Base-by-base conservation (phyloP, 2,888 invertebrate species). In the Ennomos erosarius region DNA sequence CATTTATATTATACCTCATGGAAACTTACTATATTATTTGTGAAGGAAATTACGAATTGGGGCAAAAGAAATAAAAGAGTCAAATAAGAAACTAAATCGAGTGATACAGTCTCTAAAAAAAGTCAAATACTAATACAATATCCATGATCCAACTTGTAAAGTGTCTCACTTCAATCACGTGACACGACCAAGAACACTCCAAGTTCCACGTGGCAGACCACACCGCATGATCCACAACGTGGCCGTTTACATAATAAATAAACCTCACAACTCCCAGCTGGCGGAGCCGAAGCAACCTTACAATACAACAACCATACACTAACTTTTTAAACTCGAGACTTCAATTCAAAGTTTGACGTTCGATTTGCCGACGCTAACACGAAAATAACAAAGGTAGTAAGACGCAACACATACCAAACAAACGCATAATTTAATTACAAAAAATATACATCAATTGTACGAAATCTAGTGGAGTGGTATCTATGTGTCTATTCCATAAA, bases 241-340 rank as follows among this genome's bases (percentile, higher is more conserved):
- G 81, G 75, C 60, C 36, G 49, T 69, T 87, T 87, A 85, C 74
- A 75, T 80, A 84, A 75, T 80, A 84, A 86, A 77, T 43, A 26
- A 26, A 26, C 26, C 26, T 26, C 26, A 26, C 26, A 26, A 26
- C 26, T 26, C 26, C 6, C 26, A 26, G 26, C 26, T 26, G 26
- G 26, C 26, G 0, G 26, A 26, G 26, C 26, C 6, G 26, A 26
- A 57, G 56, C 67, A 64, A 60, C 68, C 68, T 44, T 63, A 70
- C 64, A 71, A 74, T 63, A 70, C 64, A 71, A 74, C 3, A 68
- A 34, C 16, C 33, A 0, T 55, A 49, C 46, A 47, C 37, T 48
- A 50, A 26, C 26, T 47, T 44, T n/a, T 35, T 12, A 48, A 44
- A 45, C 50, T 40, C 46, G 35, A 51, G 9, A 35, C 43, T 8